phyloP scores from a whole-genome alignment of 1,140 invertebrate genomes.

The Diabrotica undecimpunctata region DNA sequence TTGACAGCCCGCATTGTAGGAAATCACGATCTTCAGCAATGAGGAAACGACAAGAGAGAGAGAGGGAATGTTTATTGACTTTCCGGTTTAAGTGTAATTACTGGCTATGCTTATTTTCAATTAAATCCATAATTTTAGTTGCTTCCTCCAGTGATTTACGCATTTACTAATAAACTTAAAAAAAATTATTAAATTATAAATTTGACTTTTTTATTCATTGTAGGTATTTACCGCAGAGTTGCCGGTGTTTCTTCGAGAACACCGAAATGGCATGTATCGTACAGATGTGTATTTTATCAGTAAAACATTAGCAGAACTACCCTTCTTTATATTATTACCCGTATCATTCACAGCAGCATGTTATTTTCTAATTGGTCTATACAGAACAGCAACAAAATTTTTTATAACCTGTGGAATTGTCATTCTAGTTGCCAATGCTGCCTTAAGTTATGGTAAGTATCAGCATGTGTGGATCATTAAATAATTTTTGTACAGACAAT shows the following conservation, averaged over 20 bases:
- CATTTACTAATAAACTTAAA: too few relatives aligned
- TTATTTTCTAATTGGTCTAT: conserved; percentile 86
- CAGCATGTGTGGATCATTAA: too few relatives aligned
- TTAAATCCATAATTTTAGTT: too few relatives aligned
- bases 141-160: too few relatives aligned
- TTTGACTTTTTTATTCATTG: conserved; percentile 30
- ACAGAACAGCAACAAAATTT: conserved; percentile 68
- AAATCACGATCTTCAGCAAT: too few relatives aligned
- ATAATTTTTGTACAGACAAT: too few relatives aligned
- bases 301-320: conserved; percentile 85
- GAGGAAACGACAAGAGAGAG: too few relatives aligned
- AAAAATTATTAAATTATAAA: too few relatives aligned
- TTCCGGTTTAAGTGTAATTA: too few relatives aligned
- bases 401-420: conserved; percentile 71
- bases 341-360: conserved; percentile 78
- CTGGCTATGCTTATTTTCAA: too few relatives aligned
- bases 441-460: conserved; percentile 82
- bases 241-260: conserved; percentile 87
- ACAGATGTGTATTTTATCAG: conserved; percentile 90
- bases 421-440: conserved; percentile 82
- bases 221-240: conserved; percentile 91
- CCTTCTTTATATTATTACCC: conserved; percentile 77
- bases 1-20: too few relatives aligned
- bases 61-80: too few relatives aligned
- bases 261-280: conserved; percentile 88